Evolutionary conservation across 2,797 vertebrate genomes (phyloP), one percentile per base, ranked within the genome.

Genomic region (Craterocephalus amniculus): DNA sequence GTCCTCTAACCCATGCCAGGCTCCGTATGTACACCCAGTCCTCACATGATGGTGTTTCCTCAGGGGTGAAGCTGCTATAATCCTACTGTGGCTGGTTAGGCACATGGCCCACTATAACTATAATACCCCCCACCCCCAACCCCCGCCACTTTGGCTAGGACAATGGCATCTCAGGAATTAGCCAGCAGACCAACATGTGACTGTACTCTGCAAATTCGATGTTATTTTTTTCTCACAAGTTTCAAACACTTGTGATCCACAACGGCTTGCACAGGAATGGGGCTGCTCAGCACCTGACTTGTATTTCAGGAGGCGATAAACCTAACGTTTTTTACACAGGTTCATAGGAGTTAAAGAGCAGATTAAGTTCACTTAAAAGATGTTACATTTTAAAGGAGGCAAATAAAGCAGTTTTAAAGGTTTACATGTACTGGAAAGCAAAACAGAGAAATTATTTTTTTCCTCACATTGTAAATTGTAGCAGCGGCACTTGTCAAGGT

Each of bases 111-210:
- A 65, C 69, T 81, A 71, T 58, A 79, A 72, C 80, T 81, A 84
- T 62, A 75, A 89, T 80, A 72, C 76, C 76, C 83, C 70, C 75
- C 72, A 67, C 71, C 69, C 68, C 40, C n/a, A n/a, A 38, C 36
- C 36, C 38, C 35, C 8, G 35, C 38, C 81, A n/a, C n/a, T n/a
- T 66, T 87, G 85, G 71, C 71, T 2, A 67, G 81, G 78, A 91
- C 74, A 73, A 89, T 86, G 91, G 92, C 67, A 93, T 95, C 83
- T 77, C 76, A 89, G 87, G 93, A 94, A 95, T 93, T 87, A 91
- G 76, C 77, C 83, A 86, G 90, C 86, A 83, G 87, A 92, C 84
- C 74, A 59, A 83, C 94, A 94, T 95, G 93, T 95, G 94, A 95
- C 85, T 84, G 74, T 72, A 61, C 88, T 88, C 77, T 76, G 79